Conservation (phyloP, 92 coral and sea anemone genomes). For the Porites cylindrica region DNA sequence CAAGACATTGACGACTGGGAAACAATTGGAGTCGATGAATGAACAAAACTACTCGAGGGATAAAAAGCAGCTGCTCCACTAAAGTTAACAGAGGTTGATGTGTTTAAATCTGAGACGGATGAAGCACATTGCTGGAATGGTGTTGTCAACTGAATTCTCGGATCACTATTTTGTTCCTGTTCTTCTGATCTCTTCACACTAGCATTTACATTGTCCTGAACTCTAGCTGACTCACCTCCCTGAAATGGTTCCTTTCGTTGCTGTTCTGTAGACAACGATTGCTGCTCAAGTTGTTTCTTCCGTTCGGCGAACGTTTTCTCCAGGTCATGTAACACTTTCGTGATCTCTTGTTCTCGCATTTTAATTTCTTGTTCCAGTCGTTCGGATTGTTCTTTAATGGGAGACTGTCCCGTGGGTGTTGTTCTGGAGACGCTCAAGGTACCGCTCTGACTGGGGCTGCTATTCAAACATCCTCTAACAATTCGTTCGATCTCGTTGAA, state of each 20-base stretch:
- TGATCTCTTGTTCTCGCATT: slow-evolving; percentile 20
- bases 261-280: not conserved
- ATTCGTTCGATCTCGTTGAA: slow-evolving; percentile 33
- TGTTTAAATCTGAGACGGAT: slow-evolving; percentile 1
- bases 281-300: slow-evolving; percentile 13
- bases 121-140: not conserved
- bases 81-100: slow-evolving; percentile 13
- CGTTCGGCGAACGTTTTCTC: slow-evolving; percentile 20
- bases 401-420: not conserved
- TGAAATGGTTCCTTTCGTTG: slow-evolving; percentile 17
- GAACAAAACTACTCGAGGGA: not conserved
- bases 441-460: too few species aligned
- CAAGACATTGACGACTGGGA: not conserved
- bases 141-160: slow-evolving; percentile 7
- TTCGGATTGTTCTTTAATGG: slow-evolving; percentile 19
- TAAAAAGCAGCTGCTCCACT: not conserved
- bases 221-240: not conserved
- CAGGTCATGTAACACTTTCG: slow-evolving; percentile 17
- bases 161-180: not conserved
- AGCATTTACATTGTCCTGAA: not conserved
- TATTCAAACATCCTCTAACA: not conserved
- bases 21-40: too few species aligned
- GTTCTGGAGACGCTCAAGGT: slow-evolving; percentile 8
- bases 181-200: not conserved
- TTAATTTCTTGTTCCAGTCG: slow-evolving; percentile 18